Percentiles rank a stretch among this genome's conserved stretches.
These are phyloP conservation scores for Erebia epiphron DNA, from an alignment of 2,888 invertebrate genomes.

Conservation along the genomic window DNA sequence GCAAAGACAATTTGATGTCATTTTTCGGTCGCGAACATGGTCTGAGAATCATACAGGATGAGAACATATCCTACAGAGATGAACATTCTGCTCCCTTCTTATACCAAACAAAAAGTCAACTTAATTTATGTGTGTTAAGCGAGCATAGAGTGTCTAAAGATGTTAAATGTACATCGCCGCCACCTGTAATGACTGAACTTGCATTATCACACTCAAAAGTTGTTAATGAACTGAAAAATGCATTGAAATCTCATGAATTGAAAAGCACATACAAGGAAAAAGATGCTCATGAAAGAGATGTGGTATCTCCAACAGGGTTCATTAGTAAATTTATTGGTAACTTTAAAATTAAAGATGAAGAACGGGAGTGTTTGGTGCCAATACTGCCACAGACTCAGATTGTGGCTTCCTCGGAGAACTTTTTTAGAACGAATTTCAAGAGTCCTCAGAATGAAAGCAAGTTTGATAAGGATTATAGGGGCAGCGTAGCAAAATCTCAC, in stretches of 20 bases:
- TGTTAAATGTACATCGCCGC: constrained; percentile 57
- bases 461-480: constrained; percentile 69
- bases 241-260: constrained; percentile 71
- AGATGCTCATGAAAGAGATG: constrained; percentile 51
- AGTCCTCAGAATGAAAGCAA: constrained; percentile 64
- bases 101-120: constrained; percentile 92
- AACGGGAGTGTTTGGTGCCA: constrained; percentile 67
- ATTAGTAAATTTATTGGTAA: constrained; percentile 77
- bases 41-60: constrained; percentile 83
- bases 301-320: constrained; percentile 66
- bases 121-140: constrained; percentile 84
- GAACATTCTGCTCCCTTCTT: constrained; percentile 95
- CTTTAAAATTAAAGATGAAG: constrained; percentile 72
- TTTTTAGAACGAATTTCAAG: constrained; percentile 75
- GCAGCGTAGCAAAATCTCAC: constrained; percentile 66
- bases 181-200: constrained; percentile 66
- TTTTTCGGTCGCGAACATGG: constrained; percentile 82
- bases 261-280: constrained; percentile 59
- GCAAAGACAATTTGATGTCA: constrained; percentile 76
- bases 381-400: constrained; percentile 60
- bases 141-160: constrained; percentile 61
- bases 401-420: constrained; percentile 77
- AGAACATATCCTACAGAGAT: constrained; percentile 85
- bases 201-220: constrained; percentile 78
- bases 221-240: constrained; percentile 74